Evolutionary conservation across 2,888 invertebrate species (phyloP), one percentile per base, ranked within the genome.

Genomic region (Eilema sororculum): DNA sequence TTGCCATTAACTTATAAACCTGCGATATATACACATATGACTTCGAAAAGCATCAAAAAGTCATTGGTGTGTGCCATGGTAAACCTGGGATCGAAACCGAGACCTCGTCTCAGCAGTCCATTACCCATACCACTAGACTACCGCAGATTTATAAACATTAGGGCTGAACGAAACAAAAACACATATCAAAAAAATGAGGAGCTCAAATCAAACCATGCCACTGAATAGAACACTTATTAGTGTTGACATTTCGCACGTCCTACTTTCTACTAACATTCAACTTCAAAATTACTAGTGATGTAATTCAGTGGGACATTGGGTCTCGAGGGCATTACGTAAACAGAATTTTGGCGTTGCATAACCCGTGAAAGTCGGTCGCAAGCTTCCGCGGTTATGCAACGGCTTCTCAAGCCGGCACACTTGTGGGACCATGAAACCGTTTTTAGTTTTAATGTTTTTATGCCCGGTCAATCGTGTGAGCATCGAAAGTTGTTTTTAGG

Each of bases 271-370:
- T 91, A 91, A 90, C 93, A 93, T 92, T 92, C 91, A 93, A 93
- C 90, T 90, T 90, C 90, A 90, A 92, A 92, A 89, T 87, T 83
- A 83, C 84, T 83, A 76, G 83, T 94, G 89, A 93, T 86, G 91
- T 90, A 93, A 94, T 78, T 89, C 89, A 93, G 89, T 95, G 90
- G 94, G 92, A 92, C 93, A 94, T 93, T 93, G 86, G 95, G 95
- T 94, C 93, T 93, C 78, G 93, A 87, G 81, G 90, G 86, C 72
- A 82, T 95, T 95, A 87, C 88, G 90, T 87, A 95, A 95, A 79
- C 75, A 75, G 84, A 88, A 88, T 92, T 72, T 91, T 85, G 89
- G 90, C 78, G 83, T 94, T 94, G 85, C 88, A 89, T 90, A 93
- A 93, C 80, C 84, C 83, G 90, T 90, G 95, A 95, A 95, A 95